Evolutionary conservation across 2,113 vertebrate species (phyloP).

Genomic region (Atherinomorus stipes): DNA sequence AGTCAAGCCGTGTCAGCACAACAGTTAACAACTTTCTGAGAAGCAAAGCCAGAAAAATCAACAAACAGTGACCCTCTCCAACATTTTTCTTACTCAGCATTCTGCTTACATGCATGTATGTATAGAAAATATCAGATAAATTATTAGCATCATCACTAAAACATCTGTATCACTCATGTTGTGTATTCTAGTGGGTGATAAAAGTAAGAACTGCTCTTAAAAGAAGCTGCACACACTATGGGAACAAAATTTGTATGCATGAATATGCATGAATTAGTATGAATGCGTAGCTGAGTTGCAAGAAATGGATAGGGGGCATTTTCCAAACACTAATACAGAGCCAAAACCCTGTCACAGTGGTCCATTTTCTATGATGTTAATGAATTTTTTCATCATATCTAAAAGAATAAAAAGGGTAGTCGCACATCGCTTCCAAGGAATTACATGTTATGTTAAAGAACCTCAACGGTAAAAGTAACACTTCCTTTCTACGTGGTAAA

Average conservation of each 20-base stretch:
- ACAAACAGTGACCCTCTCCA: too few relatives aligned
- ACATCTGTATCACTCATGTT: not conserved
- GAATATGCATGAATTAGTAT: not conserved
- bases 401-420: not conserved
- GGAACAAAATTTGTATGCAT: slow-evolving; percentile 7
- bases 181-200: not conserved
- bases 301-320: not conserved
- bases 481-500: slow-evolving; percentile 41
- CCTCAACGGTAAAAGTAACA: not conserved
- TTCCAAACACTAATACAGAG: not conserved
- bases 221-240: not conserved
- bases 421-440: slow-evolving; percentile 3
- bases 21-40: too few relatives aligned
- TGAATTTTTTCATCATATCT: slow-evolving; percentile 2
- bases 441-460: not conserved
- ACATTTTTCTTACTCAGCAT: too few relatives aligned
- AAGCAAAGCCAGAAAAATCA: too few relatives aligned
- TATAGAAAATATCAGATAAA: too few relatives aligned
- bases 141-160: not conserved
- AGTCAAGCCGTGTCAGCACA: not conserved
- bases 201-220: slow-evolving; percentile 6
- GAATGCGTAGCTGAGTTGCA: not conserved
- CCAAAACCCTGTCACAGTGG: not conserved
- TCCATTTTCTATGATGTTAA: slow-evolving; percentile 1
- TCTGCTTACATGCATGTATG: too few relatives aligned